Percentiles rank a stretch among this genome's conserved stretches.
Evolutionary conservation across 2,113 vertebrate genomes (phyloP).

Genomic region (Chloropsis cyanopogon): DNA sequence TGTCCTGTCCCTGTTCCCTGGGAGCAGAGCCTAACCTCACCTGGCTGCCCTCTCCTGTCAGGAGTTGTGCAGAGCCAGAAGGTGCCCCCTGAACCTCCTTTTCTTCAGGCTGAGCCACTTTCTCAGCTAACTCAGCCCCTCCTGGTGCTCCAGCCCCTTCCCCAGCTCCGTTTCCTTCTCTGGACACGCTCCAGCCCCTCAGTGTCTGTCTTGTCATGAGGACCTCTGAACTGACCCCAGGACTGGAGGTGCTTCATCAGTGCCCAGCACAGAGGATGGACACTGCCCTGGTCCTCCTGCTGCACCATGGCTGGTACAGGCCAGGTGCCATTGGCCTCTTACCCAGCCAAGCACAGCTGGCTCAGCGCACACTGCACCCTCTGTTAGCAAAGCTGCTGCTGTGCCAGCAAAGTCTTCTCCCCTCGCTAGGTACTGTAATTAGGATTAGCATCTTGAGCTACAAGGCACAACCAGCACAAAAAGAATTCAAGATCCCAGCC

Average conservation of each 20-base stretch:
- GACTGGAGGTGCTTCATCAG: not conserved
- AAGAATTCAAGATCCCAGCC: not conserved
- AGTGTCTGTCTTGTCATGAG: fast-evolving
- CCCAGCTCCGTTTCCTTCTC: not conserved
- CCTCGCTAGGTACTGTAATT: not conserved
- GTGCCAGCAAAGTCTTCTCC: not conserved
- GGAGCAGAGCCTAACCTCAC: not conserved
- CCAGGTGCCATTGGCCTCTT: not conserved
- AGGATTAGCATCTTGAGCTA: not conserved
- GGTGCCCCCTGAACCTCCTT: not conserved
- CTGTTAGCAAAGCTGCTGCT: not conserved
- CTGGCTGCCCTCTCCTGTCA: fast-evolving
- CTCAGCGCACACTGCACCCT: not conserved
- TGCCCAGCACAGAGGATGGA: not conserved
- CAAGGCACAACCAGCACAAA: not conserved
- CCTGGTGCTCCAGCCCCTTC: not conserved
- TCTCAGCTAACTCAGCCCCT: not conserved
- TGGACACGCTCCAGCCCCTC: not conserved
- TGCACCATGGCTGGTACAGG: not conserved
- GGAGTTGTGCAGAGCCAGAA: not conserved
- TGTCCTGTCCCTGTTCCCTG: not conserved
- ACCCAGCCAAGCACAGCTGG: not conserved
- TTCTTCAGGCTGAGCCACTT: not conserved
- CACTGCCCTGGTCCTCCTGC: not conserved
- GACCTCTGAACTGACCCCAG: not conserved